A percentile compares a stretch with the other conserved stretches of the same genome.
These are phyloP conservation scores for Ammodramus savannarum DNA, from an alignment of 2,113 vertebrate genomes.

Conservation along the genomic window DNA sequence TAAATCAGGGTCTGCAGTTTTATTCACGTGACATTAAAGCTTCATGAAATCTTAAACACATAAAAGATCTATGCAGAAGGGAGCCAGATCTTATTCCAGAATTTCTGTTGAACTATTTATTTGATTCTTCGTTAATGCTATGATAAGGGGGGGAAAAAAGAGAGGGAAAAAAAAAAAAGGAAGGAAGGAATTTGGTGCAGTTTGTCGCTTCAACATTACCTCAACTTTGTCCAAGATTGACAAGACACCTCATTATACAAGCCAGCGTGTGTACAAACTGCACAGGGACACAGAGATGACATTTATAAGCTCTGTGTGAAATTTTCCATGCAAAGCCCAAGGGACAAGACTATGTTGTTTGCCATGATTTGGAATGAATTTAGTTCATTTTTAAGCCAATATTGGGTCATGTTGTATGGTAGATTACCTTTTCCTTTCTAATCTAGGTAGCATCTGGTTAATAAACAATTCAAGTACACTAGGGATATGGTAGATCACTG, in stretches of 20 bases:
- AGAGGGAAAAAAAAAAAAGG: background rate
- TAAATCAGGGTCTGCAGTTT: background rate
- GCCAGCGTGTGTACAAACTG: background rate
- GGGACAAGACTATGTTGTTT: slow-evolving; percentile 8
- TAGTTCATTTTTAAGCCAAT: slow-evolving; percentile 23
- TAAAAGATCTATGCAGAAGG: background rate
- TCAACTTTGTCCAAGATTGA: background rate
- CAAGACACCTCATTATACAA: background rate
- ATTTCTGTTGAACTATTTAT: background rate
- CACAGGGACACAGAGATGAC: background rate
- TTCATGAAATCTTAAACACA: background rate
- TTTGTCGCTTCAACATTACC: background rate
- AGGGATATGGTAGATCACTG: slow-evolving; percentile 1
- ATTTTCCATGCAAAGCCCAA: background rate
- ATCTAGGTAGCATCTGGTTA: slow-evolving; percentile 58
- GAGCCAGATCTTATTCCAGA: background rate
- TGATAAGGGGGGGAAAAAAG: no score
- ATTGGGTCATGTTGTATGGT: slow-evolving; percentile 1
- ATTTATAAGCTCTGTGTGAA: background rate
- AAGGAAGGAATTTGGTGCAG: background rate
- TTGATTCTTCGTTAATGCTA: background rate
- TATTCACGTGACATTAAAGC: background rate
- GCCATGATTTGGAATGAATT: background rate
- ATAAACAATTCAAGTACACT: slow-evolving; percentile 44
- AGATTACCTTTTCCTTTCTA: slow-evolving; percentile 39